Evolutionary conservation across 2,113 vertebrate species (phyloP).

Genomic region (zebrafish (Danio rerio)): DNA sequence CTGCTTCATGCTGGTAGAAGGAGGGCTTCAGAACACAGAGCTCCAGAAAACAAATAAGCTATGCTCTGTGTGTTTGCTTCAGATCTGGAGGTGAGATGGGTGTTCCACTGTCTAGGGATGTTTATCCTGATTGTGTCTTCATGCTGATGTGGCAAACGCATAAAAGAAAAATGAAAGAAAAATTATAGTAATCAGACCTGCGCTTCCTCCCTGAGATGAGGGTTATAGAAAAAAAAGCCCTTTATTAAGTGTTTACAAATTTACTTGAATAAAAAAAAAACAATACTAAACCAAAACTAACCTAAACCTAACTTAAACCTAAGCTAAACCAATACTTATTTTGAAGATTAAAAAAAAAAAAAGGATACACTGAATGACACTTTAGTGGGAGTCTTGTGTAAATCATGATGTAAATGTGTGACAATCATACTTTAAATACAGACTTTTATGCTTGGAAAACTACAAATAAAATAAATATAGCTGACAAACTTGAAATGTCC

Average conservation of each 20-base stretch:
- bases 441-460: too few relatives aligned
- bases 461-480: neutral
- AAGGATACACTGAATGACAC: too few relatives aligned
- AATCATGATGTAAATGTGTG: too few relatives aligned
- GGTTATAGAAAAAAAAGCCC: neutral
- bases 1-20: slow-evolving; percentile 4
- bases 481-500: neutral
- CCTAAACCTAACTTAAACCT: too few relatives aligned
- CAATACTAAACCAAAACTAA: too few relatives aligned
- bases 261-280: too few relatives aligned
- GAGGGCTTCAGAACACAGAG: neutral
- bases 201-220: neutral
- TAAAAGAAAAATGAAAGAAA: neutral
- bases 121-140: neutral
- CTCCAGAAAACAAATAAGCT: slow-evolving; percentile 3
- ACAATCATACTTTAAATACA: too few relatives aligned
- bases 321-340: too few relatives aligned
- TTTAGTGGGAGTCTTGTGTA: too few relatives aligned
- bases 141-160: slow-evolving; percentile 8
- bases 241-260: neutral
- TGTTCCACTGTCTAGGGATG: neutral
- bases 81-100: neutral
- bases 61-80: neutral
- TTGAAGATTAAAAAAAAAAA: too few relatives aligned
- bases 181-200: neutral